Evolutionary conservation across 2,888 invertebrate species (phyloP).

Genomic region (Caenorhabditis plicata): DNA sequence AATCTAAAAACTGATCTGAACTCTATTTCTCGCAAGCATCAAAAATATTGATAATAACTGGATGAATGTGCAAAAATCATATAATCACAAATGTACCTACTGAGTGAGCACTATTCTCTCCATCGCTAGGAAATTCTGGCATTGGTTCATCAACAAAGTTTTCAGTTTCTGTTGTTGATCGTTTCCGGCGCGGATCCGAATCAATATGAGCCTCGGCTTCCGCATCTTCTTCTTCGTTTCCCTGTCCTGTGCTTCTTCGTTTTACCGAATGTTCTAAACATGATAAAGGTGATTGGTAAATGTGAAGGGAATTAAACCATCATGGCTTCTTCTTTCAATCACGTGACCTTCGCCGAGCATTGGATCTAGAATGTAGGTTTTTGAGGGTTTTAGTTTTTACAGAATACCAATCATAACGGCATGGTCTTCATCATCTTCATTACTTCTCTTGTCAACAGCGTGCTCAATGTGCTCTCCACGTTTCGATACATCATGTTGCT

Average conservation of each 20-base stretch:
- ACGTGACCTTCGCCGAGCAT: too few relatives aligned
- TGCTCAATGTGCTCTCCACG: too few relatives aligned
- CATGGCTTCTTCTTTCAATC: too few relatives aligned
- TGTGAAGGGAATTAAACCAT: too few relatives aligned
- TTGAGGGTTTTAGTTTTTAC: too few relatives aligned
- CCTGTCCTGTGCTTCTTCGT: conserved; percentile 23
- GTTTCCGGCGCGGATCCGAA: neutral
- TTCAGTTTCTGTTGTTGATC: neutral
- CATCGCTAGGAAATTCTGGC: conserved; percentile 23
- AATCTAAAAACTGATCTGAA: neutral
- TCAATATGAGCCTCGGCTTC: conserved; percentile 16
- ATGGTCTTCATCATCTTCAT: too few relatives aligned
- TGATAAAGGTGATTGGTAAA: too few relatives aligned
- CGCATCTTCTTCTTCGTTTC: conserved; percentile 24
- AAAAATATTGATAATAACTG: neutral
- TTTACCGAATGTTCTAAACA: too few relatives aligned
- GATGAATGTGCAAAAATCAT: neutral
- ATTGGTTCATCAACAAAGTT: conserved; percentile 9
- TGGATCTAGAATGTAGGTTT: too few relatives aligned
- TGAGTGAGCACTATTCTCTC: conserved; percentile 22
- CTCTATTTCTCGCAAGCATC: neutral
- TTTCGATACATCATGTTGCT: too few relatives aligned
- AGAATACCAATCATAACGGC: too few relatives aligned
- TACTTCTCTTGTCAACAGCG: too few relatives aligned
- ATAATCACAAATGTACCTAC: conserved; percentile 33